Percentiles rank a stretch among this genome's conserved stretches.
phyloP scores from a whole-genome alignment of 2,888 invertebrate species.

The Drosophila niveifrons region DNA sequence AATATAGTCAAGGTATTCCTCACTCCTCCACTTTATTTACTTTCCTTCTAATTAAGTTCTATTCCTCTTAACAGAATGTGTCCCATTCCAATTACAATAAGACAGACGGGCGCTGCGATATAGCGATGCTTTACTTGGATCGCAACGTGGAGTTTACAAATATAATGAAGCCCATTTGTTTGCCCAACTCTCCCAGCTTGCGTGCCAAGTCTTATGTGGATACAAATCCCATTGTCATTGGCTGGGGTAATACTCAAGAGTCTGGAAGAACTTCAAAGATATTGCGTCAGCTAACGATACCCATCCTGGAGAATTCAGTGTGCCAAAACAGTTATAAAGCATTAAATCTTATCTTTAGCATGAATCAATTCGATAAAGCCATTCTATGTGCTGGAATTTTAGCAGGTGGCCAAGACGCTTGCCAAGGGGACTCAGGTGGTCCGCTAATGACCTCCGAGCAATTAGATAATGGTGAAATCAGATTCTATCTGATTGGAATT shows the following conservation, averaged over 20 bases:
- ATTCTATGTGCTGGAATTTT: conserved; percentile 83
- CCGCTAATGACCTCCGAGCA: conserved; percentile 84
- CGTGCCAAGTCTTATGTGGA: conserved; percentile 87
- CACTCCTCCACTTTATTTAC: too few relatives aligned
- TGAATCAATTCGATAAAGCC: conserved; percentile 82
- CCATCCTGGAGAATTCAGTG: conserved; percentile 88
- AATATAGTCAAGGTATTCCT: conserved; percentile 85
- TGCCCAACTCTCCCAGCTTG: conserved; percentile 88
- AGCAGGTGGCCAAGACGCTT: conserved; percentile 83
- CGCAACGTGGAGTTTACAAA: conserved; percentile 87
- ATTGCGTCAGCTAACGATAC: conserved; percentile 90
- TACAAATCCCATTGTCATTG: conserved; percentile 90
- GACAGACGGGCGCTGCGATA: conserved; percentile 89
- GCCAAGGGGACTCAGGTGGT: conserved; percentile 85
- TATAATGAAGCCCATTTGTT: conserved; percentile 90
- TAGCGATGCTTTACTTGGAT: conserved; percentile 90
- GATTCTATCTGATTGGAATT: conserved; percentile 87
- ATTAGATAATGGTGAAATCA: conserved; percentile 23
- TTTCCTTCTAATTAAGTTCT: neutral
- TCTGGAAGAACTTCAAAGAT: conserved; percentile 88
- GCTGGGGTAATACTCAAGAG: conserved; percentile 86
- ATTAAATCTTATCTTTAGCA: conserved; percentile 65
- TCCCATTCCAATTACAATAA: conserved; percentile 76
- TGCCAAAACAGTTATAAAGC: conserved; percentile 86
- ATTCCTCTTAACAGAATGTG: conserved; percentile 51